Percentiles rank a stretch among this genome's conserved stretches.
Conservation (phyloP, 2,113 vertebrate genomes). For the Labrus mixtus region DNA sequence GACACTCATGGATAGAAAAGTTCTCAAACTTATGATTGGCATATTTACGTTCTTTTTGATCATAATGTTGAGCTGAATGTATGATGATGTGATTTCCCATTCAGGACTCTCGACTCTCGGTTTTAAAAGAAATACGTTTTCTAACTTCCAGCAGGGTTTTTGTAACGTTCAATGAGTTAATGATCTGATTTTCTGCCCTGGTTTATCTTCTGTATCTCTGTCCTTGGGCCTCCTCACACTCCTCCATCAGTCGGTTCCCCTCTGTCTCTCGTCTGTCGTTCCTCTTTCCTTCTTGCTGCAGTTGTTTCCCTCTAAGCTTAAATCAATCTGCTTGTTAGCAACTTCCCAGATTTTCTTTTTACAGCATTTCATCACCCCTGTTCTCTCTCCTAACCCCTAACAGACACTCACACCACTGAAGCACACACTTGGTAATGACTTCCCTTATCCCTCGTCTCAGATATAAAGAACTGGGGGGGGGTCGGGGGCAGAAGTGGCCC, state of each 20-base stretch:
- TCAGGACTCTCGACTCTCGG: no score
- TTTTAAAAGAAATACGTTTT: not conserved
- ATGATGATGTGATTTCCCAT: no score
- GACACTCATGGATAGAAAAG: no score
- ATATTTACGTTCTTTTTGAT: no score
- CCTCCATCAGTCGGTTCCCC: not conserved
- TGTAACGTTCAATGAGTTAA: not conserved
- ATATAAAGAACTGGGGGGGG: not conserved
- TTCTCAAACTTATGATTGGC: no score
- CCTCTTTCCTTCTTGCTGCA: constrained; percentile 16
- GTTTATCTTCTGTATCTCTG: no score
- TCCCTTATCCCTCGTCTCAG: constrained; percentile 37
- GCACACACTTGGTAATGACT: constrained; percentile 43
- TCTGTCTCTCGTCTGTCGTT: not conserved
- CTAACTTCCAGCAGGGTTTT: not conserved
- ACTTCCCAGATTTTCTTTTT: constrained; percentile 49
- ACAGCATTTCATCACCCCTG: constrained; percentile 58
- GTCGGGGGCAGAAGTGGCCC: not conserved
- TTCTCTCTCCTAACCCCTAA: constrained; percentile 14
- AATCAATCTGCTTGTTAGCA: constrained; percentile 69
- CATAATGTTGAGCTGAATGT: no score
- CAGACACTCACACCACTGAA: constrained; percentile 27
- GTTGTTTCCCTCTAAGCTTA: constrained; percentile 46
- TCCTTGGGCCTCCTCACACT: not conserved
- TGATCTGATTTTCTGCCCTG: not conserved